These are phyloP conservation scores for Myrmecobius fasciatus DNA, from an alignment of 2,113 vertebrate species.

Conservation along the genomic window DNA sequence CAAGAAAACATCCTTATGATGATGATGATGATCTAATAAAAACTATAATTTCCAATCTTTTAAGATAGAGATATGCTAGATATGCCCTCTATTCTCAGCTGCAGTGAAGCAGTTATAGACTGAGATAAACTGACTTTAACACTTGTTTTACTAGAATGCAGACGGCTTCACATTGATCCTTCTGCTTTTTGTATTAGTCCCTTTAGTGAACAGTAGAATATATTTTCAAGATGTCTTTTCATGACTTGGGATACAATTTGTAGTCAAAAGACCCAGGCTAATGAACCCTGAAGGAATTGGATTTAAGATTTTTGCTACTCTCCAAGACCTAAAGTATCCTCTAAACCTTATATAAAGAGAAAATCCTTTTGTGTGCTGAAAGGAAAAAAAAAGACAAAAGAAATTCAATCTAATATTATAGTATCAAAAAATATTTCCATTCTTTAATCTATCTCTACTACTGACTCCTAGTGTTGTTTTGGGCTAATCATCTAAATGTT, in stretches of 20 bases:
- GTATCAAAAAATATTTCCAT: neutral
- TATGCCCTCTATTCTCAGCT: no score
- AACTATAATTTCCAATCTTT: neutral
- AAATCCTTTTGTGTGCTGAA: neutral
- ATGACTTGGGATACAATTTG: neutral
- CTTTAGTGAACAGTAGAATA: neutral
- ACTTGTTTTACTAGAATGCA: neutral
- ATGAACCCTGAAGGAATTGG: neutral
- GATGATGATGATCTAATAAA: neutral
- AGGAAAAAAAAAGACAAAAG: neutral
- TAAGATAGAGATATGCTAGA: neutral
- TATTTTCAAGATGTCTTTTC: slow-evolving; percentile 29
- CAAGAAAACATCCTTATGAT: neutral
- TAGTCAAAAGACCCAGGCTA: neutral
- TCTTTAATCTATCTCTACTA: neutral
- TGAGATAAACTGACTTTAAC: no score
- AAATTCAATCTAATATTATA: neutral
- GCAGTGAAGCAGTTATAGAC: no score
- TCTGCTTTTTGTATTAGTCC: neutral
- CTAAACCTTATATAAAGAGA: neutral
- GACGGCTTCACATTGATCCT: slow-evolving; percentile 14
- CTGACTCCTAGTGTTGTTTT: neutral
- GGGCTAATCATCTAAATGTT: slow-evolving; percentile 13
- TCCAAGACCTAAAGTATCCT: neutral
- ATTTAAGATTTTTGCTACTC: neutral